A percentile compares a stretch with the other conserved stretches of the same genome.
phyloP scores from a whole-genome alignment of 2,888 invertebrate genomes.

The Neocrepidodera transversa region DNA sequence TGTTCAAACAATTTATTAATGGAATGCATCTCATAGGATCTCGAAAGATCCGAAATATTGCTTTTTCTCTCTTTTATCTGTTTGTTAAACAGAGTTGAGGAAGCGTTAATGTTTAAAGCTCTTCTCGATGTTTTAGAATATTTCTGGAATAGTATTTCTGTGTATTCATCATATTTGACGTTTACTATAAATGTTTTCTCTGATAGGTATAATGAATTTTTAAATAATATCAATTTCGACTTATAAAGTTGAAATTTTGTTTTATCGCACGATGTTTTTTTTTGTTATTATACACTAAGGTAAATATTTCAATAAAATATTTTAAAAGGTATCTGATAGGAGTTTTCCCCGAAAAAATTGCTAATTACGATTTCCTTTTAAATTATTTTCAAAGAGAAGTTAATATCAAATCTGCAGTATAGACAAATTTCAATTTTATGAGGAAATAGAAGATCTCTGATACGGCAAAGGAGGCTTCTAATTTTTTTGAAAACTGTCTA shows the following conservation, averaged over 20 bases:
- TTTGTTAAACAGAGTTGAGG: constrained; percentile 24
- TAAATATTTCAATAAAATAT: not conserved
- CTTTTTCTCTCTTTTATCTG: constrained; percentile 28
- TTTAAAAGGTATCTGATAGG: not conserved
- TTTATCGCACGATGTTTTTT: not conserved
- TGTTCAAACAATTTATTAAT: not conserved
- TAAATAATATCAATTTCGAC: constrained; percentile 1
- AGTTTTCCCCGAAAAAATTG: constrained; percentile 1
- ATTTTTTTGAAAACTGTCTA: not conserved
- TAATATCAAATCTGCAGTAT: not conserved
- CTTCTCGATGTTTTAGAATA: constrained; percentile 18
- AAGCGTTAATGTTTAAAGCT: constrained; percentile 10
- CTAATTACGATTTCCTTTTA: not conserved
- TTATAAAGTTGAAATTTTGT: not conserved
- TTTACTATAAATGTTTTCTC: constrained; percentile 23
- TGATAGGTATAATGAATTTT: constrained; percentile 9
- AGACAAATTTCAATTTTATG: not conserved
- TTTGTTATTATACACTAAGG: not conserved
- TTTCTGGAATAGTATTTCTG: constrained; percentile 6
- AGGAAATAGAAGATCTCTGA: not conserved
- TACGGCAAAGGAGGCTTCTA: not conserved
- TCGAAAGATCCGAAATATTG: not conserved
- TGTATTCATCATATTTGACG: not conserved
- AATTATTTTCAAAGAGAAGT: not conserved
- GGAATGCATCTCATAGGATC: constrained; percentile 16